phyloP scores from a whole-genome alignment of 2,113 vertebrate genomes.

The Chelonoidis abingdonii region DNA sequence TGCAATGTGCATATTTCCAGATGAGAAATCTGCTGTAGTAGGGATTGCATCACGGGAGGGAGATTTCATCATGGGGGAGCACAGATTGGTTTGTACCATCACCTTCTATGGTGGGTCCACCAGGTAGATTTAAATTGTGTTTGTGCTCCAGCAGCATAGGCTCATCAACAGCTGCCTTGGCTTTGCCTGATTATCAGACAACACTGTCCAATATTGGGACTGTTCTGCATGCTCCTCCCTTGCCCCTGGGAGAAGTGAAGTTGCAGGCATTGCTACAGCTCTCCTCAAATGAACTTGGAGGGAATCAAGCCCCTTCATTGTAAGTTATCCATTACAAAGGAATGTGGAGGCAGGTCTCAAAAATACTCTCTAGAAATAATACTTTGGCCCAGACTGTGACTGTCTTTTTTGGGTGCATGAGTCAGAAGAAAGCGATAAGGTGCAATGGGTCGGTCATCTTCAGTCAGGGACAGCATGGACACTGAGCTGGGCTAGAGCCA shows the following conservation, averaged over 20 bases:
- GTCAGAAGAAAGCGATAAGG: not conserved
- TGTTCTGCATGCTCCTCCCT: not conserved
- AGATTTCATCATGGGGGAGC: not conserved
- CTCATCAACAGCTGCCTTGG: not conserved
- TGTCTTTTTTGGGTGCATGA: not conserved
- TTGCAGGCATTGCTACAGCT: not conserved
- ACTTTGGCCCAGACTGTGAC: not conserved
- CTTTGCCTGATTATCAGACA: not conserved
- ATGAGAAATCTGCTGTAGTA: not conserved
- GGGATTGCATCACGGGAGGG: not conserved
- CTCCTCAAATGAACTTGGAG: not conserved
- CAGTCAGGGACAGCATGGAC: not conserved
- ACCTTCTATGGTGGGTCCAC: not conserved
- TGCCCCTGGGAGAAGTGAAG: not conserved
- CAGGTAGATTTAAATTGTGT: not conserved
- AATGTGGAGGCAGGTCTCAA: fast-evolving
- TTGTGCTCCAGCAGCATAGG: not conserved
- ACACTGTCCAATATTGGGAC: not conserved
- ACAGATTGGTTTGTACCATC: not conserved
- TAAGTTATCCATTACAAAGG: not conserved
- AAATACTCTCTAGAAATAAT: not conserved
- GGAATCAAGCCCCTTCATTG: not conserved
- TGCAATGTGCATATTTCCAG: not conserved
- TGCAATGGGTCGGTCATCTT: fast-evolving
- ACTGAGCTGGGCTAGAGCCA: not conserved